These are phyloP conservation scores for Pinctada fucata DNA, from an alignment of 2,888 invertebrate genomes.

Conservation along the genomic window DNA sequence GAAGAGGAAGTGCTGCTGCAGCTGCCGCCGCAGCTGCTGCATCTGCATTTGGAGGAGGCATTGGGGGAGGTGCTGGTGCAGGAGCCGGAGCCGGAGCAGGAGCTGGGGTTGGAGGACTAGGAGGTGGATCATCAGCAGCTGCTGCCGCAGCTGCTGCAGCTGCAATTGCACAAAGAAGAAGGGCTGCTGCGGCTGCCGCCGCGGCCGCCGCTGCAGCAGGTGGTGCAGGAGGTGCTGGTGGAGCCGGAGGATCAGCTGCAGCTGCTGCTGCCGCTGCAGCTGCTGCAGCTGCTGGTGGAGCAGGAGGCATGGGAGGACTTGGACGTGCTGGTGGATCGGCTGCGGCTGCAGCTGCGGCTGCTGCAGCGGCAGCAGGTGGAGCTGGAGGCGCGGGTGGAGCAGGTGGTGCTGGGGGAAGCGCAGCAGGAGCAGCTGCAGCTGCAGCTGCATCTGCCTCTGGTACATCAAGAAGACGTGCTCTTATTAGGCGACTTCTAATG, in stretches of 20 bases:
- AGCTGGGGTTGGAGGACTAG: not conserved
- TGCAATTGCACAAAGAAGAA: not conserved
- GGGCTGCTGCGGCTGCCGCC: constrained; percentile 3
- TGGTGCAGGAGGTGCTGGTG: not conserved
- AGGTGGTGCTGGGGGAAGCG: not conserved
- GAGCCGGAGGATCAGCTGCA: not conserved
- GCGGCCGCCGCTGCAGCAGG: not conserved
- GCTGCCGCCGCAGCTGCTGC: constrained; percentile 2
- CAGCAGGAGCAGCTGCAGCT: constrained; percentile 3
- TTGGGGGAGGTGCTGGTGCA: constrained; percentile 5
- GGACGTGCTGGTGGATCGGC: not conserved
- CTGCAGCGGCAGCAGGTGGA: not conserved
- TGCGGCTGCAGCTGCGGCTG: not conserved
- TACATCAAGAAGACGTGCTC: not conserved
- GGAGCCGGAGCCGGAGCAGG: not conserved
- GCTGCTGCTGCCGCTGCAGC: constrained; percentile 9
- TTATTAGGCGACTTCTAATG: no score
- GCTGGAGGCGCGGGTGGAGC: constrained; percentile 4
- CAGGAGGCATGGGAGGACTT: not conserved
- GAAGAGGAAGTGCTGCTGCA: constrained; percentile 1
- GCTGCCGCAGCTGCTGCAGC: constrained; percentile 4
- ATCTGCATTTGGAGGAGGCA: not conserved
- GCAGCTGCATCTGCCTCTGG: not conserved
- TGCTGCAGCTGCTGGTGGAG: not conserved
- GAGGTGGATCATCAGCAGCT: not conserved